phyloP scores from a whole-genome alignment of 2,113 vertebrate species.

The Centropristis striata region DNA sequence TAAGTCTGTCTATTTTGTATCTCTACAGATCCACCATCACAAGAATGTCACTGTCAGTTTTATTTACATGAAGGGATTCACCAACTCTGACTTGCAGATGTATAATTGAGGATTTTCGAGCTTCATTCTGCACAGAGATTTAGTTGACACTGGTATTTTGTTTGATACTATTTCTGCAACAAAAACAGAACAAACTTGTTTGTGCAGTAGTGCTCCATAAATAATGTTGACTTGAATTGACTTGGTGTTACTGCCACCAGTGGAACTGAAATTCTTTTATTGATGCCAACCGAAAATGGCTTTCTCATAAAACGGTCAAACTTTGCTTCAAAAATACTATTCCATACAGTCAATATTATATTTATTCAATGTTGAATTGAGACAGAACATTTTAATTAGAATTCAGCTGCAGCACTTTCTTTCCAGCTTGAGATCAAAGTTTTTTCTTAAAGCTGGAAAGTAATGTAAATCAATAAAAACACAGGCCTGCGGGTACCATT shows the following conservation, averaged over 20 bases:
- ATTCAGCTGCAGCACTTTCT: not conserved
- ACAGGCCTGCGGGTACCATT: not conserved
- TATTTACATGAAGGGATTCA: not conserved
- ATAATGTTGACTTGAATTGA: constrained; percentile 31
- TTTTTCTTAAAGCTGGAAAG: not conserved
- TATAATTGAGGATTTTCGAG: not conserved
- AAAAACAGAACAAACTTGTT: constrained; percentile 28
- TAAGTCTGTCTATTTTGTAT: not conserved
- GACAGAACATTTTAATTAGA: not conserved
- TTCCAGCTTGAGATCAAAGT: not conserved
- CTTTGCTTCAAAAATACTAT: not conserved
- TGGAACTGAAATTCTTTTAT: not conserved
- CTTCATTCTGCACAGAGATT: not conserved
- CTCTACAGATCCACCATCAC: constrained; percentile 2
- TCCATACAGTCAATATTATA: not conserved
- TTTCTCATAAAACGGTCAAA: not conserved
- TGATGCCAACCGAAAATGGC: not conserved
- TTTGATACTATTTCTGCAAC: constrained; percentile 21
- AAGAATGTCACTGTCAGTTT: not conserved
- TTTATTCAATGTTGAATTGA: not conserved
- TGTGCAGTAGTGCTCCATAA: constrained; percentile 15
- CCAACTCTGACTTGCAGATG: constrained; percentile 6
- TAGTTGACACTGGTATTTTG: constrained; percentile 17
- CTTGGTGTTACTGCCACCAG: constrained; percentile 5
- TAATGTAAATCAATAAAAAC: constrained; percentile 5